Base-by-base conservation (phyloP, 1,140 invertebrate species). In the Dreissena polymorpha region DNA sequence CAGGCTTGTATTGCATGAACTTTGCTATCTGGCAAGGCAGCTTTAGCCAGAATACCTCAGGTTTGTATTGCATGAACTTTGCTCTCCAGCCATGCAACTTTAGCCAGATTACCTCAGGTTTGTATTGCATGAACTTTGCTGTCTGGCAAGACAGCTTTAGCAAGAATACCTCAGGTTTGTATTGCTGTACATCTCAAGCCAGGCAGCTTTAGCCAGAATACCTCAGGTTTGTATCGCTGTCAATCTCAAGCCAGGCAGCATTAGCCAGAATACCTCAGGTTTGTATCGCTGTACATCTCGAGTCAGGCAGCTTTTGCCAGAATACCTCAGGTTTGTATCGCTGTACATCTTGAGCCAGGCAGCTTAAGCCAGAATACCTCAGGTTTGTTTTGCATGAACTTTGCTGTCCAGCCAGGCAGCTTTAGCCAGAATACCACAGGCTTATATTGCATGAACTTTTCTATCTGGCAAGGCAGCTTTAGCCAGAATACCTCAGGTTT, bases 271-370 rank as follows among this genome's bases (percentile, higher is more conserved):
- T n/a, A n/a, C n/a, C n/a, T n/a, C n/a, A n/a, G n/a, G n/a, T n/a
- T n/a, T n/a, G n/a, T n/a, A n/a, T n/a, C 96, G 0, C 89, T 96
- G 14, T 96, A 96, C 88, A 92, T 96, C 18, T 94, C 95, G 0
- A 95, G 96, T 85, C 95, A 95, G 87, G 92, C 94, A 71, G 94
- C 95, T 14, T 89, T 96, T 53, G 94, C 95, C 88, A 94, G 94
- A 90, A 91, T 96, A 71, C 92, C 95, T 2, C 94, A 95, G 94
- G 93, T 94, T 53, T 23, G 81, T 57, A 16, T 72, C 18, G 27
- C 10, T 70, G 10, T 39, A 70, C 51, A 0, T 70, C 12, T n/a
- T n/a, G n/a, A 18, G 16, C 16, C 3, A 23, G 18, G 67, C 21
- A 68, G 18, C 21, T 49, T n/a, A n/a, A n/a, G n/a, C n/a, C n/a